Evolutionary conservation across 2,888 invertebrate genomes (phyloP).

Genomic region (Acleris laterana): DNA sequence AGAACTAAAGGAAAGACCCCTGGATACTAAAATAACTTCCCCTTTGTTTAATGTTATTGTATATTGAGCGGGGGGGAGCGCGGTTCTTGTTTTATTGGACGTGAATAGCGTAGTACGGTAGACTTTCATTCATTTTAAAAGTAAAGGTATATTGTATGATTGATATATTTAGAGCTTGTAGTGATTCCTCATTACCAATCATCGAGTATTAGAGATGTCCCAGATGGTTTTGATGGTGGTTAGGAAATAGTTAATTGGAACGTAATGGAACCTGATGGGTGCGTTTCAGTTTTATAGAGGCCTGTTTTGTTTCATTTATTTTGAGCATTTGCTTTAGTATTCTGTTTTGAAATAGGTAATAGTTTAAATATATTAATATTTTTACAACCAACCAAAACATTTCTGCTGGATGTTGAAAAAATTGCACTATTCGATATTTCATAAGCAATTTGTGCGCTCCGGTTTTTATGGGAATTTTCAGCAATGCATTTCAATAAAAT

Average conservation of each 20-base stretch:
- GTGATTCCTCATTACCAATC: conserved; percentile 46
- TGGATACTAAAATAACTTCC: conserved; percentile 48
- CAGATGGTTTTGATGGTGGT: conserved; percentile 41
- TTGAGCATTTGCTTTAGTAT: conserved; percentile 20
- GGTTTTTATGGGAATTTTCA: too few species aligned
- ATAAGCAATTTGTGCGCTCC: too few species aligned
- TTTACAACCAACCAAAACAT: too few species aligned
- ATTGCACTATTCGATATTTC: too few species aligned
- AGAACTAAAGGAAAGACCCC: conserved; percentile 54
- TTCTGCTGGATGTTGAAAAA: too few species aligned
- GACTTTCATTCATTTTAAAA: conserved; percentile 59
- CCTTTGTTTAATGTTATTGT: conserved; percentile 45
- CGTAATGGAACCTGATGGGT: conserved; percentile 51
- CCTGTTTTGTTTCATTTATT: conserved; percentile 58
- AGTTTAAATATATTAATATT: too few species aligned
- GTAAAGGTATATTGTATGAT: conserved; percentile 42
- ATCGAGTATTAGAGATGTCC: conserved; percentile 43
- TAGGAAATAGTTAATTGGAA: conserved; percentile 55
- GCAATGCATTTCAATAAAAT: too few species aligned
- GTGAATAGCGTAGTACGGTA: conserved; percentile 56
- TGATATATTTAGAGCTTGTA: conserved; percentile 46
- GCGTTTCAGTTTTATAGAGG: conserved; percentile 42
- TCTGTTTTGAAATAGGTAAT: neutral
- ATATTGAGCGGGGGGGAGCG: conserved; percentile 43
- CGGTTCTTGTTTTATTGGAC: conserved; percentile 54